A percentile compares a stretch with the other conserved stretches of the same genome.
Conservation (phyloP, 2,113 vertebrate genomes). For the Hippocampus guttulatus region DNA sequence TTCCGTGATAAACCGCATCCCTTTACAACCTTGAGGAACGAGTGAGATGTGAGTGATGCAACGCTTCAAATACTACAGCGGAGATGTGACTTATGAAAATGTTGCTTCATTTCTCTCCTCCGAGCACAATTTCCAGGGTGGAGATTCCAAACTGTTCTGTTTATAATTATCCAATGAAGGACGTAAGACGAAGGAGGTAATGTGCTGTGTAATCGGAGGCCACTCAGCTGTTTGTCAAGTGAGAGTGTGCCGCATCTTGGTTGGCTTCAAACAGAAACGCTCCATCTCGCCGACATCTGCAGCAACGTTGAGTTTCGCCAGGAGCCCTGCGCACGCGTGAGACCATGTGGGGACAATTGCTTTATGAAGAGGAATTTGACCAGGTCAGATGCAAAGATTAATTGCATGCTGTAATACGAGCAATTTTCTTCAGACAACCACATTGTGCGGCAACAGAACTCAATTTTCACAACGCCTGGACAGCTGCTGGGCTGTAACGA, state of each 20-base stretch:
- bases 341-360: conserved; percentile 52
- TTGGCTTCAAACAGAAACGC: conserved; percentile 43
- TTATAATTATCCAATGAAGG: conserved; percentile 14
- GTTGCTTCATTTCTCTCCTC: conserved; percentile 9
- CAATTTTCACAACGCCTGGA: background rate
- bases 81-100: too few relatives aligned
- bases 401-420: conserved; percentile 48
- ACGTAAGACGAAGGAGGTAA: conserved; percentile 19
- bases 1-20: too few relatives aligned
- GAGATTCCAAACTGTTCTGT: conserved; percentile 18
- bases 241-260: conserved; percentile 38
- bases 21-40: too few relatives aligned
- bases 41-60: too few relatives aligned
- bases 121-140: background rate
- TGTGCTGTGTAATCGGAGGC: conserved; percentile 26
- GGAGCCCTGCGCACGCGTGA: conserved; percentile 8
- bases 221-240: conserved; percentile 34
- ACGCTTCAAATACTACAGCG: too few relatives aligned
- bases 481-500: background rate
- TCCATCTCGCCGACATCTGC: conserved; percentile 35
- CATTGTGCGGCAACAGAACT: conserved; percentile 14
- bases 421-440: conserved; percentile 35
- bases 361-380: conserved; percentile 68
- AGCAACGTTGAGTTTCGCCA: conserved; percentile 45
- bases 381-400: conserved; percentile 65